Base-by-base conservation (phyloP, 2,797 vertebrate genomes). In the Semaprochilodus insignis region DNA sequence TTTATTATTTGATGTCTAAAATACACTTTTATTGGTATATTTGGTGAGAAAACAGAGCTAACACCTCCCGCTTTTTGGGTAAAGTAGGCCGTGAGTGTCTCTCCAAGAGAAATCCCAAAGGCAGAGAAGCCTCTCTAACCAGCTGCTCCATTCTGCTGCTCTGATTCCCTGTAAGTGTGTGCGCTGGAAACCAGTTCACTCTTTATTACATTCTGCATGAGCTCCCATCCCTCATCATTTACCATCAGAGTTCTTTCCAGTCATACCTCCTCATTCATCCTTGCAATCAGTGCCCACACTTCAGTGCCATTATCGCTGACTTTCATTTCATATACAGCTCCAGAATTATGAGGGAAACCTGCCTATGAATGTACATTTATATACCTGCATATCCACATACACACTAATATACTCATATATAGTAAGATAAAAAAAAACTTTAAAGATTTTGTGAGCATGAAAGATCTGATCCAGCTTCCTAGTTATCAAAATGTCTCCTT, bases 41-140 rank as follows among this genome's bases (percentile, higher is more conserved):
- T 52, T 31, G 63, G 16, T 75, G 62, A n/a, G 55, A 59, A 60
- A 60, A 25, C 21, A 27, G 60, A 63, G 60, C 23, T 63, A 15
- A 57, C 62, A 81, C 89, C 90, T 91, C 59, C 40, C 69, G 48
- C 44, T 70, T 48, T 75, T 34, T 62, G 71, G 81, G 83, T 72
- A 79, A 85, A 82, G 66, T 85, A 80, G 83, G 81, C 81, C 83
- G 81, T 83, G 79, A 85, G 84, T 71, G 67, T 84, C 63, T 80
- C 70, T 84, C 52, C 81, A 77, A 85, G 75, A 80, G 73, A 77
- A 78, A 81, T 88, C 83, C 85, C 87, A 82, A 51, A 85, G 81
- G 78, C 34, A 74, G 78, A 79, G 25, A 60, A 71, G 25, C 74
- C 70, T 80, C 80, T 83, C 82, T 52, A 78, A 82, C 75, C 84